Conservation (phyloP, 2,113 vertebrate genomes). For the Anseranas semipalmata region DNA sequence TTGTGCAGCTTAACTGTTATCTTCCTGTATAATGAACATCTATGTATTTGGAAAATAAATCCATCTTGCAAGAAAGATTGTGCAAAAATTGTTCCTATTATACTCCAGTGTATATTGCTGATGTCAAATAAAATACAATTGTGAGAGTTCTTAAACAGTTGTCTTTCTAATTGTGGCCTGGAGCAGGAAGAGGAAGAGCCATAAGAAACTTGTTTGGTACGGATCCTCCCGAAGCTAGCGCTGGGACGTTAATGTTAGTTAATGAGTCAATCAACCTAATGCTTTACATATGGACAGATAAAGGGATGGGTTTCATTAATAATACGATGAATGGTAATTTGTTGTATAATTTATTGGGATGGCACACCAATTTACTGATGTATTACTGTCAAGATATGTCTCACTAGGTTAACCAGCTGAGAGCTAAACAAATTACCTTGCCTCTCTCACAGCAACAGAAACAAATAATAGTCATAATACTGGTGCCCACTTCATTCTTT, state of each 20-base stretch:
- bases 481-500: not conserved
- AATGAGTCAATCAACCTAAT: not conserved
- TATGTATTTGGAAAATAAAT: slow-evolving; percentile 70
- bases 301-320: slow-evolving; percentile 22
- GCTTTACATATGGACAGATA: slow-evolving; percentile 3
- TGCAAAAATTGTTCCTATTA: slow-evolving; percentile 67
- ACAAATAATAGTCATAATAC: not conserved
- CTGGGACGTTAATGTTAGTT: not conserved
- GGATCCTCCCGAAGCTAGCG: not conserved
- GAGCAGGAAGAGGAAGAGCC: slow-evolving; percentile 17
- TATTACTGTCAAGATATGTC: not conserved
- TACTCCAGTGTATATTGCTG: slow-evolving; percentile 68
- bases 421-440: slow-evolving; percentile 1
- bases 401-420: not conserved
- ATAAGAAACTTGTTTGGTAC: not conserved
- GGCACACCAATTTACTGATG: not conserved
- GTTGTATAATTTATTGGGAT: slow-evolving; percentile 34
- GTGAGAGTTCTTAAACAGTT: slow-evolving; percentile 69
- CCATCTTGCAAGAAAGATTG: slow-evolving; percentile 68
- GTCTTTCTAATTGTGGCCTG: slow-evolving; percentile 57
- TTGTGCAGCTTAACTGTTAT: slow-evolving; percentile 68
- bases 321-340: slow-evolving; percentile 41
- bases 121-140: slow-evolving; percentile 75
- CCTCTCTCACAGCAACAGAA: not conserved
- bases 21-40: slow-evolving; percentile 67